Percentiles rank a stretch among this genome's conserved stretches.
These are phyloP conservation scores for Unio pictorum DNA, from an alignment of 2,888 invertebrate species.

Conservation along the genomic window DNA sequence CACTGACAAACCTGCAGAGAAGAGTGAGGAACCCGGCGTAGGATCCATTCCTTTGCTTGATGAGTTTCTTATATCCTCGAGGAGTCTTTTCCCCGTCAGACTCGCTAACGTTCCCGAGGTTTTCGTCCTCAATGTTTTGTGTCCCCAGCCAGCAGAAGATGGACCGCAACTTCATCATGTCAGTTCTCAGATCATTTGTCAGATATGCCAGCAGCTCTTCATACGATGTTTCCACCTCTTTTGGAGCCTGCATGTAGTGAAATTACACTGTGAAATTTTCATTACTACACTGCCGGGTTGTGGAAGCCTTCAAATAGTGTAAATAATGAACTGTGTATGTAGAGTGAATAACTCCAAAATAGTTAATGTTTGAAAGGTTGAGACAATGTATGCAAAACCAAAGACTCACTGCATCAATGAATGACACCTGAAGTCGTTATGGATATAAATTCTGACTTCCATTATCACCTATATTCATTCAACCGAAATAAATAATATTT, in stretches of 20 bases:
- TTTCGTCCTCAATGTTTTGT: conserved; percentile 31
- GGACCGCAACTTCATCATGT: conserved; percentile 35
- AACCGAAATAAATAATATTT: too few relatives aligned
- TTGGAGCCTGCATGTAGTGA: conserved; percentile 16
- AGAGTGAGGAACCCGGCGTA: conserved; percentile 37
- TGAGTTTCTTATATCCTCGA: conserved; percentile 34
- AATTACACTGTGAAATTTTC: neutral
- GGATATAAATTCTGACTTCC: too few relatives aligned
- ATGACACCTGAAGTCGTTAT: too few relatives aligned
- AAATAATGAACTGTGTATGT: neutral
- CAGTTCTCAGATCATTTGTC: conserved; percentile 24
- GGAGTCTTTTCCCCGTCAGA: conserved; percentile 29
- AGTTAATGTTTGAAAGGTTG: too few relatives aligned
- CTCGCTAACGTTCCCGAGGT: conserved; percentile 15
- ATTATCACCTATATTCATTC: too few relatives aligned
- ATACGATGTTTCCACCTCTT: conserved; percentile 23
- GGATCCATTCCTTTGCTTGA: conserved; percentile 27
- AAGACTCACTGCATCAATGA: too few relatives aligned
- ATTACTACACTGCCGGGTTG: neutral
- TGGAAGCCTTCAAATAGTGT: neutral
- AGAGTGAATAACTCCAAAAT: too few relatives aligned
- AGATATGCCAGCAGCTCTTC: conserved; percentile 27
- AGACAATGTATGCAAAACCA: too few relatives aligned
- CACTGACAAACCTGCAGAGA: conserved; percentile 26
- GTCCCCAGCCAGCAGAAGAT: conserved; percentile 36